Conservation (phyloP, 2,797 vertebrate species). For the Coilia nasus region DNA sequence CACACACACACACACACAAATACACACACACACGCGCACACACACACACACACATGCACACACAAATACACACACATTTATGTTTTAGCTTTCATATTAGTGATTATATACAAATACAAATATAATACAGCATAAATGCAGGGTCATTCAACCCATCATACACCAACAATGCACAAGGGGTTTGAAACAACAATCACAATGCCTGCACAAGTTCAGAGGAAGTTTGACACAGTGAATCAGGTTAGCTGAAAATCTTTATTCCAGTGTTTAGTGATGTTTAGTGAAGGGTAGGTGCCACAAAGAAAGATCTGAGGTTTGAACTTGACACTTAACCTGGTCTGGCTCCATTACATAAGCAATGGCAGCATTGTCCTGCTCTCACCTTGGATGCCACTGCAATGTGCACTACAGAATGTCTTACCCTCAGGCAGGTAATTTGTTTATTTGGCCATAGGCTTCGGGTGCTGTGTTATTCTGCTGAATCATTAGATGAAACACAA, state of each 20-base stretch:
- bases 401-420: not conserved
- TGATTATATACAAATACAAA: not conserved
- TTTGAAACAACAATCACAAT: not conserved
- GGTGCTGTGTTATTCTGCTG: not conserved
- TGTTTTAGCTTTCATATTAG: not conserved
- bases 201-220: not conserved
- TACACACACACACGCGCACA: slow-evolving; percentile 6
- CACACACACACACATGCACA: not conserved
- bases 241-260: not conserved
- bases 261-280: not conserved
- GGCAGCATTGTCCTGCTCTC: not conserved
- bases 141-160: not conserved
- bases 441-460: not conserved
- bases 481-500: too few species aligned
- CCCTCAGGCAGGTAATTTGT: not conserved
- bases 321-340: not conserved
- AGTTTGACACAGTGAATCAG: not conserved
- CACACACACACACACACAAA: slow-evolving; percentile 36
- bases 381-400: not conserved
- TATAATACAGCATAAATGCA: not conserved
- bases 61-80: too few species aligned
- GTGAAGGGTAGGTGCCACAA: not conserved
- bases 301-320: not conserved
- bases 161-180: not conserved
- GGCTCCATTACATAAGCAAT: not conserved